Evolutionary conservation across 2,113 vertebrate genomes (phyloP).

Genomic region (Lethenteron reissneri): DNA sequence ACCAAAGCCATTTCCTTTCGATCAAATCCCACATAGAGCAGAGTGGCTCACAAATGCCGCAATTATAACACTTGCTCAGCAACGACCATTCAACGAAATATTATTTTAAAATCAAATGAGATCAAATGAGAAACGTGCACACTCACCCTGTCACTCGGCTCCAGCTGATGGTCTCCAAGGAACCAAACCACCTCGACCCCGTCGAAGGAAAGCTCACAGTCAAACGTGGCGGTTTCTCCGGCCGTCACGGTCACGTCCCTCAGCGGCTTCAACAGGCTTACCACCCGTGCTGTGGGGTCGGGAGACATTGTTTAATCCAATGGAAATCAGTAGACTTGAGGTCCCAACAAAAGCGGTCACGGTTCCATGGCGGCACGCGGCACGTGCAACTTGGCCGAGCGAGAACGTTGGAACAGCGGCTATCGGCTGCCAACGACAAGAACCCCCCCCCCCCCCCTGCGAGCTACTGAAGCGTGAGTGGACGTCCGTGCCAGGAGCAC

Average conservation of each 20-base stretch:
- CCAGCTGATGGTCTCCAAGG: slow-evolving; percentile 57
- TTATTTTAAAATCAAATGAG: too few relatives aligned
- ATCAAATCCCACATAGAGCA: background rate
- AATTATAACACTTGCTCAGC: background rate
- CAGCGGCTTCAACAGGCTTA: slow-evolving; percentile 48
- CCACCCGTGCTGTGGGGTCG: slow-evolving; percentile 60
- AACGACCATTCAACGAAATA: too few relatives aligned
- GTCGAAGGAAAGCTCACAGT: slow-evolving; percentile 84
- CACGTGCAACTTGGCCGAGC: too few relatives aligned
- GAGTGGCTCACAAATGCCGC: background rate
- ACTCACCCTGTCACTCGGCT: slow-evolving; percentile 69
- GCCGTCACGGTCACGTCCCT: slow-evolving; percentile 75
- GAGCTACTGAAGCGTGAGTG: too few relatives aligned
- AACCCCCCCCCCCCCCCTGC: too few relatives aligned
- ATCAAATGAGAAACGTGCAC: too few relatives aligned
- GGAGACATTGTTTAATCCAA: slow-evolving; percentile 17
- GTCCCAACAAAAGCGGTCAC: too few relatives aligned
- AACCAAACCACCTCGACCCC: slow-evolving; percentile 81
- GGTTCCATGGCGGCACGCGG: too few relatives aligned
- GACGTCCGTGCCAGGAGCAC: too few relatives aligned
- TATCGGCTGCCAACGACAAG: too few relatives aligned
- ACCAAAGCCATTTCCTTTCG: background rate
- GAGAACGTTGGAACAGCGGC: too few relatives aligned
- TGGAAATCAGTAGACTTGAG: too few relatives aligned
- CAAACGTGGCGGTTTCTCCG: slow-evolving; percentile 79